phyloP scores from a whole-genome alignment of 1,140 invertebrate species.

The Lepeophtheirus salmonis region DNA sequence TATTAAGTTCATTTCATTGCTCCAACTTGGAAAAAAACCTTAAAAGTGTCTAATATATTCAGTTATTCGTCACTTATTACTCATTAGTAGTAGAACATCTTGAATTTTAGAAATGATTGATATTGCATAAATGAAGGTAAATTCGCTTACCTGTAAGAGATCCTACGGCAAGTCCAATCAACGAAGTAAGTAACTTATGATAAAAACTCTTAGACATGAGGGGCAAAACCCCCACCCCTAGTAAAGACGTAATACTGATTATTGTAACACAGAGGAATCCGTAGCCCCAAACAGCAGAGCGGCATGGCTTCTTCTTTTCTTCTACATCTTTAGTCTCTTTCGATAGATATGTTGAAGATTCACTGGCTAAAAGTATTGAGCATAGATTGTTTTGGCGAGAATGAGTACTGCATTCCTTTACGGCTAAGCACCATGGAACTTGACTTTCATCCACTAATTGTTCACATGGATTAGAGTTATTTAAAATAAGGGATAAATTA shows the following conservation, averaged over 20 bases:
- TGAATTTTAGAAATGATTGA: too few relatives aligned
- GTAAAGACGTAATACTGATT: constrained; percentile 4
- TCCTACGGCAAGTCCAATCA: constrained; percentile 15
- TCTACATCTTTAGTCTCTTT: not conserved
- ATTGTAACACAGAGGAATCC: constrained; percentile 9
- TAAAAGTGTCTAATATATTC: too few relatives aligned
- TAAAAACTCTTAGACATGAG: constrained; percentile 16
- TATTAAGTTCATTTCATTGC: too few relatives aligned
- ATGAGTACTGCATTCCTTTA: not conserved
- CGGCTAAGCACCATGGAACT: not conserved
- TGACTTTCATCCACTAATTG: not conserved
- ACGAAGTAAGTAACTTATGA: not conserved
- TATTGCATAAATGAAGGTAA: too few relatives aligned
- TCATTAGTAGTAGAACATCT: too few relatives aligned
- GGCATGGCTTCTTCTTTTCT: not conserved
- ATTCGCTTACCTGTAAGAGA: not conserved
- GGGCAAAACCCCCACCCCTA: constrained; percentile 9
- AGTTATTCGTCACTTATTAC: too few relatives aligned
- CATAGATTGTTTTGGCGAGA: not conserved
- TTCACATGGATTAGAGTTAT: not conserved
- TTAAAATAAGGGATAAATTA: too few relatives aligned
- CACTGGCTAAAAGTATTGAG: not conserved
- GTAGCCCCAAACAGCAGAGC: constrained; percentile 12
- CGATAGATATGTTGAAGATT: too few relatives aligned
- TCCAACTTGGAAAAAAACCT: too few relatives aligned